Conservation (phyloP, 1,140 invertebrate genomes). For the Andrena cerasifolii region DNA sequence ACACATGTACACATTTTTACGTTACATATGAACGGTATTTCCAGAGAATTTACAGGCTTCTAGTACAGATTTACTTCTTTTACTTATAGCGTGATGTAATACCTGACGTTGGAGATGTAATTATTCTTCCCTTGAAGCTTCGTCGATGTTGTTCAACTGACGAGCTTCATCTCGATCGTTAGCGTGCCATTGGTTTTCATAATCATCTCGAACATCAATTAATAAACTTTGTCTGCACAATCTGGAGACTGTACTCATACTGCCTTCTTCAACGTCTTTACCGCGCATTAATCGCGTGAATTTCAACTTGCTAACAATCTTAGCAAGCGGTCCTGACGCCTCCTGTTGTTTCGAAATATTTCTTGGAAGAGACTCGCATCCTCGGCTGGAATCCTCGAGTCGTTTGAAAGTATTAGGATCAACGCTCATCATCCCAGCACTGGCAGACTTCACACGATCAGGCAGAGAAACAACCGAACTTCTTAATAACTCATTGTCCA, state of each 20-base stretch:
- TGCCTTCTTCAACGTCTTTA: conserved; percentile 76
- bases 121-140: neutral
- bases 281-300: conserved; percentile 81
- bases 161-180: neutral
- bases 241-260: conserved; percentile 84
- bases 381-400: conserved; percentile 71
- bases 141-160: neutral
- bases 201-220: conserved; percentile 81
- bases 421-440: conserved; percentile 88
- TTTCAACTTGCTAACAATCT: conserved; percentile 86
- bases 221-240: conserved; percentile 87
- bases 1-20: too few species aligned
- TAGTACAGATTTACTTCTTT: neutral
- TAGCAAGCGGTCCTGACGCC: conserved; percentile 68
- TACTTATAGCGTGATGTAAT: too few species aligned
- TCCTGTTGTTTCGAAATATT: conserved; percentile 63
- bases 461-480: conserved; percentile 25
- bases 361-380: conserved; percentile 77
- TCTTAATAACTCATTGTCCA: neutral
- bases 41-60: too few species aligned
- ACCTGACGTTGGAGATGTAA: too few species aligned
- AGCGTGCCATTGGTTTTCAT: conserved; percentile 49
- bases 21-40: too few species aligned
- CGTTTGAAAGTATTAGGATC: conserved; percentile 84
- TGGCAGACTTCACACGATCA: conserved; percentile 86